Evolutionary conservation across 2,888 invertebrate genomes (phyloP), one percentile per base, ranked within the genome.

Genomic region (Volucella bombylans): DNA sequence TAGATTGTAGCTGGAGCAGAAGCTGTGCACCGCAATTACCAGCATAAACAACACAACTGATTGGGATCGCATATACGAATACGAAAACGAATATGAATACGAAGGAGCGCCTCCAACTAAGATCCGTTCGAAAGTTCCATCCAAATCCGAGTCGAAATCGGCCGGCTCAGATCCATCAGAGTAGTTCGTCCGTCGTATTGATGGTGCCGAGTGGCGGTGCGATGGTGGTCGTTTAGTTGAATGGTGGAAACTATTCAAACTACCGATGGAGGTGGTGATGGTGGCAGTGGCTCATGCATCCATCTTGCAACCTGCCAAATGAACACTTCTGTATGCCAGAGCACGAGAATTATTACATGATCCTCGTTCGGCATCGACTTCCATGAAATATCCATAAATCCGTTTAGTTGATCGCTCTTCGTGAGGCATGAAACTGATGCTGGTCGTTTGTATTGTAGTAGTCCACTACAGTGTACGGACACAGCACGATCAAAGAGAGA

Each of bases 281-380:
- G 31, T 67, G 73, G 79, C 39, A 38, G 61, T 57, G 39, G 72
- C 52, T 64, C 43, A 77, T 76, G 81, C 85, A 85, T 85, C 76
- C 85, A 77, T 85, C 85, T 85, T 85, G 57, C 85, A 81, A 85
- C 85, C 85, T 85, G 85, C 85, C 81, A 85, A 81, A 85, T 85
- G 85, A 85, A 85, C 85, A 85, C 85, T 85, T 85, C 85, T 85
- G 80, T 81, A 41, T 76, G 85, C 85, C 85, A 72, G 85, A 62
- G 81, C 76, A 80, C 62, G 85, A 81, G 77, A 85, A 59, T 85
- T 85, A 85, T 85, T 85, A 85, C 76, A 77, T 72, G 85, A 80
- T 85, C 76, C 68, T 79, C 83, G 69, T 79, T 79, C 83, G 39
- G 69, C 47, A 31, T 31, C 78, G 62, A 73, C 57, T 64, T 69